Conservation (phyloP, 2,888 invertebrate species). For the Tachina fera region DNA sequence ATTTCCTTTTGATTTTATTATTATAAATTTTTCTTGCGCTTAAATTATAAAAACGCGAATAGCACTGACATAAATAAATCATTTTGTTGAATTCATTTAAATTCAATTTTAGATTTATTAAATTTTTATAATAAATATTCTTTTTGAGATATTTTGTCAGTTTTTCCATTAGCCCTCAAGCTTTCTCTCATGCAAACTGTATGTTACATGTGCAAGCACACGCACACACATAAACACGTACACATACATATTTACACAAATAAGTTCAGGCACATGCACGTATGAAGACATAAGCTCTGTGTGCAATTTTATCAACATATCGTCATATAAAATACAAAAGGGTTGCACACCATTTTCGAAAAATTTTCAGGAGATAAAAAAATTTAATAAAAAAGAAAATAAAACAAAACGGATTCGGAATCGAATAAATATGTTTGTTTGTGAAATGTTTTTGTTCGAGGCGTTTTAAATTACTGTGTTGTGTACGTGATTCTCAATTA, state of each 20-base stretch:
- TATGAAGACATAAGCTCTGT: neutral
- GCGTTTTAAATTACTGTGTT: too few relatives aligned
- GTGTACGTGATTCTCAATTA: too few relatives aligned
- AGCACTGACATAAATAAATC: slow-evolving; percentile 56
- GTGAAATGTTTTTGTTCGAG: too few relatives aligned
- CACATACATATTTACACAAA: too few relatives aligned
- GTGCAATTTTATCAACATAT: too few relatives aligned
- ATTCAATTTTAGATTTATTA: neutral
- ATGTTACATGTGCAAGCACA: neutral
- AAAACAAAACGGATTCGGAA: too few relatives aligned
- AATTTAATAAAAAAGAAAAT: too few relatives aligned
- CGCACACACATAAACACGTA: too few relatives aligned
- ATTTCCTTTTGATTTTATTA: neutral
- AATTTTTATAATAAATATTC: slow-evolving; percentile 48
- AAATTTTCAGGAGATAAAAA: too few relatives aligned
- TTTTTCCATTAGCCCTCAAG: slow-evolving; percentile 67
- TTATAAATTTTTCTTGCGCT: neutral
- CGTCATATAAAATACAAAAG: too few relatives aligned
- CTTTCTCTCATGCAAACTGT: slow-evolving; percentile 18
- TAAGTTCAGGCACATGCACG: neutral
- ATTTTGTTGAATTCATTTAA: slow-evolving; percentile 16
- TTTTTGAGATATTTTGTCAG: slow-evolving; percentile 62
- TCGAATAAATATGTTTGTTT: too few relatives aligned
- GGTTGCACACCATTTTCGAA: too few relatives aligned
- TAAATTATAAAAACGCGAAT: slow-evolving; percentile 22